Base-by-base conservation (phyloP, 2,888 invertebrate genomes). In the Yponomeuta evonymella region DNA sequence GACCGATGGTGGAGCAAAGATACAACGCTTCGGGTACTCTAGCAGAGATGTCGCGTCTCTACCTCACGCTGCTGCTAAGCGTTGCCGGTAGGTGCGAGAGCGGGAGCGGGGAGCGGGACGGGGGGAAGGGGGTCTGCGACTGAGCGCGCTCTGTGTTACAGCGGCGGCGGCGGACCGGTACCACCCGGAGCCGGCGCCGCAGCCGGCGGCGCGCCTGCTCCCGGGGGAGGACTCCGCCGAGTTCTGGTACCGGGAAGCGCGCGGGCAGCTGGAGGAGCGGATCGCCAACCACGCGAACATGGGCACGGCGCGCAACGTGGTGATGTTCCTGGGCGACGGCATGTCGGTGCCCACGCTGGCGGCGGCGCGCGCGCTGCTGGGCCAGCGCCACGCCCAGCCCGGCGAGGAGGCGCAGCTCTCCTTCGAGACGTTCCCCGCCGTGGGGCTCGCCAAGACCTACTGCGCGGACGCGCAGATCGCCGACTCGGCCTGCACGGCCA, bases 271-370 rank as follows among this genome's bases (percentile, higher is more conserved):
- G 62, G 75, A 78, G 11, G 78, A 81, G 69, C 88, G 93, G 71
- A 75, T 86, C 72, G 77, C 80, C 51, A 83, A 82, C 70, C 72
- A 87, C 71, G 68, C 82, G 75, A 23, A 72, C 71, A 67, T 48
- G 58, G 69, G 67, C 70, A 71, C 23, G 6, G 87, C 85, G 64
- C 80, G 82, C 69, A 96, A 96, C 83, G 87, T 95, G 11, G 94
- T 96, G 69, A 87, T 96, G 82, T 96, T 96, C 82, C 82, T 96
- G 72, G 96, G 96, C 9, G 96, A 96, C 82, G 96, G 96, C 43
- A 43, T 43, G 43, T 43, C 43, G 43, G 8, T 43, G 43, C 8
- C 43, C 43, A 43, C 43, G 43, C 43, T 43, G 43, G 43, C 43
- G 43, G 43, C 43, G 43, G 43, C 43, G 43, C 88, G 95, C 75